Base-by-base conservation (phyloP, 92 coral and sea anemone genomes). In the Umimayanthus kanabou region DNA sequence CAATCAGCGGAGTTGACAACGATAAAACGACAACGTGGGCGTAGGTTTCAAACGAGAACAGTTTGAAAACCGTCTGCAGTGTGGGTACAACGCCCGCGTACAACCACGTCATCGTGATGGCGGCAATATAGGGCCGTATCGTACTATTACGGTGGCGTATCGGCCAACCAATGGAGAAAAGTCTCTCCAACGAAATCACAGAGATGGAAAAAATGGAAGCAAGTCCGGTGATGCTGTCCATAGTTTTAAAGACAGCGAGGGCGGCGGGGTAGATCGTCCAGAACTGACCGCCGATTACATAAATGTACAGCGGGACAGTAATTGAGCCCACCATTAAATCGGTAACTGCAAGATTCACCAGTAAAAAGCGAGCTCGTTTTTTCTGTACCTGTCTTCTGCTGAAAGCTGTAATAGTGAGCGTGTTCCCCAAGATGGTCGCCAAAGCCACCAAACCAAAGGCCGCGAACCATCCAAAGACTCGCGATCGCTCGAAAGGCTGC, bases 131-230 rank as follows among this genome's bases (percentile, higher is more conserved):
- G 25, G 76, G 76, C 71, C 77, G 77, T 40, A 39, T 26, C 50
- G 86, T 82, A 29, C 76, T 67, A 23, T 82, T 82, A 43, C 76
- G 86, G 64, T 82, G 77, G n/a, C 77, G 53, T 42, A 82, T 66
- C 23, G 86, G 86, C 86, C 86, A 82, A 15, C 86, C 86, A 40
- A 82, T 67, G 9, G 86, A 66, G 18, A 42, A 66, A 11, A 82
- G 76, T 47, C 86, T 43, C 30, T 82, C 86, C 40, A 82, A 29
- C 29, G 86, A 82, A 6, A 82, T 39, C 39, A 82, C 57, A 42
- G 77, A 42, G 42, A 82, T 82, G 29, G 86, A 82, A 26, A 82
- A 65, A 9, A 82, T 82, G 13, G 86, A 82, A 39, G 86, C 86
- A 15, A 82, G 20, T 37, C 86, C 86, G 57, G 86, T 82, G 65